Base-by-base conservation (phyloP, 2,888 invertebrate genomes). In the Cistogaster globosa region DNA sequence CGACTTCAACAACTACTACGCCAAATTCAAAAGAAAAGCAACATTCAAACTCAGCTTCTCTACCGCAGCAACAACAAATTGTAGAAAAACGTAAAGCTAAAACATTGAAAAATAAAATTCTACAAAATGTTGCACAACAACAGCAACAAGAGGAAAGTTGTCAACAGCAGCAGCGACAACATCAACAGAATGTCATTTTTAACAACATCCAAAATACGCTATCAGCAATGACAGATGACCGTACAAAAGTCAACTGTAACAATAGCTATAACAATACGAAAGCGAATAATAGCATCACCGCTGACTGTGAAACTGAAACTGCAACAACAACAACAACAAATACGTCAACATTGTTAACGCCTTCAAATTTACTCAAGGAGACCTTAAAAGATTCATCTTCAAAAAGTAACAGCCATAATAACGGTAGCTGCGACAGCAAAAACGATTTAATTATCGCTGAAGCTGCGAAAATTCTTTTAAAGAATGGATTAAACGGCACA, bases 251-350 rank as follows among this genome's bases (percentile, higher is more conserved):
- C 86, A 87, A 83, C 83, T 88, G 88, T 87, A 94, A 95, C 94
- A 95, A 95, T 93, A 94, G 48, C n/a, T 62, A 95, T 93, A 95
- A 95, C 94, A 95, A 95, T 93, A 95, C 86, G 83, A 90, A 95
- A 93, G 95, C 86, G 86, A 90, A 86, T 82, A 88, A 71, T 83
- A 87, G 60, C 72, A 87, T 62, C 69, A 88, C 36, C 78, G 84
- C 76, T 79, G 88, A 69, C 14, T 65, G 45, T 63, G 75, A 87
- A 85, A 75, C 75, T 76, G 45, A 74, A 84, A 68, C 77, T 87
- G 48, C 76, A 87, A 53, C 82, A 87, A 60, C 75, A 84, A 68
- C 77, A 88, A 51, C 76, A 87, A 53, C 82, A 87, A 60, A 3
- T 0, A 42, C 9, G 12, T 42, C 42, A 12, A 42, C 84, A 86